Base-by-base conservation (phyloP, 1,140 invertebrate genomes). In the Bilobella aurantiaca region DNA sequence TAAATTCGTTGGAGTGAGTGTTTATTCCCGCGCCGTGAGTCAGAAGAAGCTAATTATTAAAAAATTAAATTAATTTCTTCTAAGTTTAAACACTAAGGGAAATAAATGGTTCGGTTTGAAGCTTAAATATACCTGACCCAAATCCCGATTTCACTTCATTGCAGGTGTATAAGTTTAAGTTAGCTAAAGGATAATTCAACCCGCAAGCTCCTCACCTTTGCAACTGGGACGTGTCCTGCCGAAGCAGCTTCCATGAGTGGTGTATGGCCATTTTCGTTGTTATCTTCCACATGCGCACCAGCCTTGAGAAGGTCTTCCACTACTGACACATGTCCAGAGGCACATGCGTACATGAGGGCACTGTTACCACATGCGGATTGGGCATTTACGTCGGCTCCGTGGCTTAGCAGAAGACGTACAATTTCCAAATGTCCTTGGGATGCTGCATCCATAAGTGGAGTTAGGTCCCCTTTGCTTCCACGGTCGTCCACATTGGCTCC, bases 191-290 rank as follows among this genome's bases (percentile, higher is more conserved):
- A 34, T 21, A 61, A 61, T 58, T 58, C 5, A 28, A 12, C 12
- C 57, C 5, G 21, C 8, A 29, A 25, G 31, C 2, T 3, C 14
- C 61, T 66, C 75, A 84, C 82, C 77, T 90, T 91, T 0, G 94
- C 93, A 1, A 98, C 92, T 73, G 86, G 87, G 59, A 98, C 92
- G 81, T 98, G 93, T 0, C 96, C 96, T 14, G 93, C 93, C 69
- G 91, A 95, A 31, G 96, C 94, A 14, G 96, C 94, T 82, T 99
- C 96, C 93, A 99, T 98, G 42, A 99, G 81, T 27, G 96, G 93
- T 53, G 96, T 99, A 80, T 99, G 96, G 16, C 95, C 94, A 79
- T 98, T 98, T 79, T 98, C 95, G 81, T 98, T 98, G 78, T 97
- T 92, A 79, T 96, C 93, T 80, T 99, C 96, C 12, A 98, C 92